These are phyloP conservation scores for Aix galericulata DNA, from an alignment of 2,113 vertebrate genomes.

Conservation along the genomic window DNA sequence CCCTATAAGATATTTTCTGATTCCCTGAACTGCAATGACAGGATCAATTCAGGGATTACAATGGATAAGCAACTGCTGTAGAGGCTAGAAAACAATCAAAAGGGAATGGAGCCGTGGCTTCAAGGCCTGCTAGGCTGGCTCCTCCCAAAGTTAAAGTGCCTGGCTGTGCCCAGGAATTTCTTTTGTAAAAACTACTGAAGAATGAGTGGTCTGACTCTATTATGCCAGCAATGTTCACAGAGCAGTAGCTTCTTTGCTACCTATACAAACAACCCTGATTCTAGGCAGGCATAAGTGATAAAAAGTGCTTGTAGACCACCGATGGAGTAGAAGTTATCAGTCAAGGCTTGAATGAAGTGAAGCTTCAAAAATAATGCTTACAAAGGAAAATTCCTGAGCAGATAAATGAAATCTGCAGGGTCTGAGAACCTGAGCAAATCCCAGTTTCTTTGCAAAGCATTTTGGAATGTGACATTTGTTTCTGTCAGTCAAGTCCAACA, in stretches of 20 bases:
- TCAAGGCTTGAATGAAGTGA: conserved; percentile 4
- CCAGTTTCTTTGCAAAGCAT: not conserved
- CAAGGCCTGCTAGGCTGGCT: not conserved
- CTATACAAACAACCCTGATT: not conserved
- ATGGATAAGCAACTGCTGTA: conserved; percentile 37
- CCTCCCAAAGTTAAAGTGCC: not conserved
- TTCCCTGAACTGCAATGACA: conserved; percentile 46
- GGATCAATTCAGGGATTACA: conserved; percentile 52
- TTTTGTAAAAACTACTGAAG: conserved; percentile 32
- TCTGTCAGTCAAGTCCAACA: conserved; percentile 5
- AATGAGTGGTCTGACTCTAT: conserved; percentile 9
- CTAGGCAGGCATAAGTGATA: not conserved
- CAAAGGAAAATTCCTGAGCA: conserved; percentile 15
- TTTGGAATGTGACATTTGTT: conserved; percentile 37
- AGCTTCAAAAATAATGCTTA: not conserved
- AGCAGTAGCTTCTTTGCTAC: not conserved
- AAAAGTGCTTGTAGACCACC: not conserved
- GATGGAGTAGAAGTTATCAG: not conserved
- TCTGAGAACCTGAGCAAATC: not conserved
- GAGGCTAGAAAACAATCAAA: conserved; percentile 32
- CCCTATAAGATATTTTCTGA: conserved; percentile 22
- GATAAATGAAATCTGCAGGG: not conserved
- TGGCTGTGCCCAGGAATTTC: conserved; percentile 29
- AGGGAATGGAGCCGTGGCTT: not conserved
- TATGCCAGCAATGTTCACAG: conserved; percentile 39